These are phyloP conservation scores for Distichodus sexfasciatus DNA, from an alignment of 2,797 vertebrate species.

Conservation along the genomic window DNA sequence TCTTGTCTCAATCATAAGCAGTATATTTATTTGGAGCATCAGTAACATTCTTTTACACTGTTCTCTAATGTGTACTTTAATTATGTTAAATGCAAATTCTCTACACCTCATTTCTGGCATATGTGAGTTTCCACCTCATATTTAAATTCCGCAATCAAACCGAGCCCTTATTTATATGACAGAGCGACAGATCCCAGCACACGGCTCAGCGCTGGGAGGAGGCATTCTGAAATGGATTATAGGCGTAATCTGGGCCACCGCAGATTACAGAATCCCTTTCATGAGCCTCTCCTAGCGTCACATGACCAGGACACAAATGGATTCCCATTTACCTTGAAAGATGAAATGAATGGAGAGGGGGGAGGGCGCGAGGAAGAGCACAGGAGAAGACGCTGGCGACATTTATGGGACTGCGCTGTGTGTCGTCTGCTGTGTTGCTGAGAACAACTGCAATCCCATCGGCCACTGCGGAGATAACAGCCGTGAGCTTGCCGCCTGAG, in stretches of 20 bases:
- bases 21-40: too few relatives aligned
- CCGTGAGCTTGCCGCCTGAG: constrained; percentile 26
- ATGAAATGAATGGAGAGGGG: constrained; percentile 39
- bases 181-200: not conserved
- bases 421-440: constrained; percentile 13
- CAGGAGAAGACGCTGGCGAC: constrained; percentile 36
- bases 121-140: too few relatives aligned
- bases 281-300: constrained; percentile 44
- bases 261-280: constrained; percentile 73
- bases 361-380: constrained; percentile 25
- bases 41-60: too few relatives aligned
- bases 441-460: constrained; percentile 46
- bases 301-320: constrained; percentile 61
- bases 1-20: too few relatives aligned
- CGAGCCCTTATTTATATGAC: constrained; percentile 3
- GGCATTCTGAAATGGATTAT: constrained; percentile 68
- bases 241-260: constrained; percentile 75
- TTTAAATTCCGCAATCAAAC: constrained; percentile 6
- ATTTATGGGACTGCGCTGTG: not conserved
- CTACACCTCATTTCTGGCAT: too few relatives aligned
- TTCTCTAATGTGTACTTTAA: not conserved
- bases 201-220: not conserved
- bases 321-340: constrained; percentile 53
- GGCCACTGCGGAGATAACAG: constrained; percentile 59
- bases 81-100: too few relatives aligned